A percentile compares a stretch with the other conserved stretches of the same genome.
These are phyloP conservation scores for Anastrepha obliqua DNA, from an alignment of 1,140 invertebrate species.

Conservation along the genomic window DNA sequence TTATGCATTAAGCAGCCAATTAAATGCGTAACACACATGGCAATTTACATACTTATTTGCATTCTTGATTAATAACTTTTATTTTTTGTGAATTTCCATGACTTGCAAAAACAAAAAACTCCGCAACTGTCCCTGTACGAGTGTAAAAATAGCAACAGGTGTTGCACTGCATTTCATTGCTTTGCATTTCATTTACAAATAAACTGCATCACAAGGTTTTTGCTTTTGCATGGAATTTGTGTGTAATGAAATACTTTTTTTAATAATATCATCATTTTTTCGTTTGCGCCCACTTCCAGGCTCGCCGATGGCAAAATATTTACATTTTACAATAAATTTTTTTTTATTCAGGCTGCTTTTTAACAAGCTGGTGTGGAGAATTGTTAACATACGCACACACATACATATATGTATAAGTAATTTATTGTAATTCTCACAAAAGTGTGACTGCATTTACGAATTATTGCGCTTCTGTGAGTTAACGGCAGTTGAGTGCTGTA, in stretches of 20 bases:
- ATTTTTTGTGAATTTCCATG: slow-evolving; percentile 7
- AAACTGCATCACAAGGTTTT: not conserved
- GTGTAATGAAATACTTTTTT: not conserved
- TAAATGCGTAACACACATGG: not conserved
- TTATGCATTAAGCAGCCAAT: not conserved
- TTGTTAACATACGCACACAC: too few species aligned
- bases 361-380: too few species aligned
- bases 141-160: slow-evolving; percentile 46
- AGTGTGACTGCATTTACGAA: too few species aligned
- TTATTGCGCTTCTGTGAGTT: too few species aligned
- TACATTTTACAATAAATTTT: too few species aligned
- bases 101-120: not conserved
- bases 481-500: too few species aligned
- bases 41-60: not conserved
- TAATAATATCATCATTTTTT: too few species aligned
- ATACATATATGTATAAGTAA: too few species aligned
- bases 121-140: not conserved
- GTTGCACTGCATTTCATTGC: not conserved
- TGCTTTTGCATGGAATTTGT: not conserved
- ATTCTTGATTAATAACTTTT: not conserved
- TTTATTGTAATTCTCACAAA: too few species aligned
- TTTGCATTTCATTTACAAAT: not conserved
- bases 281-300: not conserved
- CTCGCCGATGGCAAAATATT: not conserved
- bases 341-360: too few species aligned